A percentile compares a stretch with the other conserved stretches of the same genome.
Conservation (phyloP, 2,888 invertebrate genomes). For the Lasioglossum leucozonium region DNA sequence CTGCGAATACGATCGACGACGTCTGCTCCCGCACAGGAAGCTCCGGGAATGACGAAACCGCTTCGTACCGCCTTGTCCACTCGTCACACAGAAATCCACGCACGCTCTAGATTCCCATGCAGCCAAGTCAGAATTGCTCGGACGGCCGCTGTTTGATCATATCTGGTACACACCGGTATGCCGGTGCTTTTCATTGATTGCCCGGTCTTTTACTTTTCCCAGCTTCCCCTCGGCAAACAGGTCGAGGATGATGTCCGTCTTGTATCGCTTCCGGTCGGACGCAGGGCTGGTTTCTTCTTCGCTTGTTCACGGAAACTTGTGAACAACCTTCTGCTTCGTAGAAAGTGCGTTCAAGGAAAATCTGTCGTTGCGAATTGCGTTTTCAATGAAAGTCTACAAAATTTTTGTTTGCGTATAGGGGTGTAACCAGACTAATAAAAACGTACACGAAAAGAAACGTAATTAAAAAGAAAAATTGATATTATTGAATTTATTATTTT, state of each 20-base stretch:
- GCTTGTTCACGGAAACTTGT: neutral
- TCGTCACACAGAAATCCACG: neutral
- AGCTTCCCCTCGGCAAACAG: neutral
- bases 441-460: too few relatives aligned
- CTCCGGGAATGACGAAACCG: neutral
- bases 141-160: constrained; percentile 43
- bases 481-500: too few relatives aligned
- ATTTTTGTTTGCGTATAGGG: too few relatives aligned
- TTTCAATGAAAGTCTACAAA: too few relatives aligned
- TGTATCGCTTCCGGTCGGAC: neutral
- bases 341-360: too few relatives aligned
- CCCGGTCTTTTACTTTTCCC: constrained; percentile 13
- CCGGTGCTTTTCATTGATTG: constrained; percentile 62
- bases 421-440: too few relatives aligned
- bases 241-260: neutral
- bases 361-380: too few relatives aligned
- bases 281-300: neutral
- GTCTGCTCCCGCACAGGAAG: neutral
- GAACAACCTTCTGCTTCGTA: neutral
- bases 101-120: constrained; percentile 9
- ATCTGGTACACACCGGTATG: constrained; percentile 41
- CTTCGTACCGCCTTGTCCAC: constrained; percentile 3
- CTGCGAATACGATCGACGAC: neutral
- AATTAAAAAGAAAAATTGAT: too few relatives aligned
- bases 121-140: neutral